Base-by-base conservation (phyloP, 1,140 invertebrate species). In the Drosophila bipectinata region DNA sequence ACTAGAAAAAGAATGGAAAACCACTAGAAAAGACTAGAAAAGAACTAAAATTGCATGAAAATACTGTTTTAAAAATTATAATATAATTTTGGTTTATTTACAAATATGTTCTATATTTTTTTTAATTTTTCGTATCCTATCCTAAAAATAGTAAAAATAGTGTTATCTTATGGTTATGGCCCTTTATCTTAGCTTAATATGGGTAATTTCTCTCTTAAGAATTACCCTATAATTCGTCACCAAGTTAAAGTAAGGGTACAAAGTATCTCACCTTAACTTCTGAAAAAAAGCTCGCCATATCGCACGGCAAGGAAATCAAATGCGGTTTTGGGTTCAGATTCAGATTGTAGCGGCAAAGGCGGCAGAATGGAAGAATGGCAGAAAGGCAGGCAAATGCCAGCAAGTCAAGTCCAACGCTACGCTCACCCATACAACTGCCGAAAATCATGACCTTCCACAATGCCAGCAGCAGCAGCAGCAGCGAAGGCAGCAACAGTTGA, bases 361-460 rank as follows among this genome's bases (percentile, higher is more conserved):
- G 57, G 57, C 28, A 45, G 52, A 56, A 61, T 41, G 51, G 51
- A 51, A 15, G 34, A 62, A 44, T 18, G 58, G 41, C 57, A 34
- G 55, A 66, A 66, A 60, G 59, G 39, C 64, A 55, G 55, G 58
- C 61, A 75, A 87, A 87, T 81, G 83, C 77, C 77, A 85, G 82
- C 77, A 49, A 87, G 71, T 82, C 74, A 74, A 77, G 75, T 83
- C 81, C 44, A 18, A 21, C 44, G 44, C 14, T 47, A 10, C 41
- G 44, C 44, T 47, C 44, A 60, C 41, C 39, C 58, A 74, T 41
- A 56, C 69, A 54, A 76, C 41, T 55, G 79, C 84, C 84, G 77
- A 89, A 88, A 89, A 89, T 90, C 85, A 89, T 90, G 90, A 91
- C 90, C 90, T 91, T 91, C 90, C 90, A 84, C 90, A 91, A 91